These are phyloP conservation scores for Globicephala melas DNA, from an alignment of 2,113 vertebrate genomes.

Conservation along the genomic window DNA sequence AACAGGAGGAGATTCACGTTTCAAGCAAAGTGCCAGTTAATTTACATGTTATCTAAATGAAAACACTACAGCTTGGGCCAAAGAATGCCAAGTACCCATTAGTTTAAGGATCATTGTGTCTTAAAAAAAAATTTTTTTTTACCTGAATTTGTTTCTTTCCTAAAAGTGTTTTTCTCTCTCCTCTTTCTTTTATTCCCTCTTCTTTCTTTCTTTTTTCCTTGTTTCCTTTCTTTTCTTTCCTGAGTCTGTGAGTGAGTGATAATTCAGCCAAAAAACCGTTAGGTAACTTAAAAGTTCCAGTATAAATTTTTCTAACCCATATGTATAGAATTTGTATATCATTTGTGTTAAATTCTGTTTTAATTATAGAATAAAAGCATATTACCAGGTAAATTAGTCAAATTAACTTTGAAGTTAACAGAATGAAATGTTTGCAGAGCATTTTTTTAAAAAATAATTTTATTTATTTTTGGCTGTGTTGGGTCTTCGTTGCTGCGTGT, in stretches of 20 bases:
- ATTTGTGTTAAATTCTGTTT: conserved; percentile 31
- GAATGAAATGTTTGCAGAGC: not conserved
- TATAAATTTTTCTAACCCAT: not conserved
- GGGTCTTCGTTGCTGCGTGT: too few species aligned
- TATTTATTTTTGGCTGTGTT: too few species aligned
- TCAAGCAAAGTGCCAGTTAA: not conserved
- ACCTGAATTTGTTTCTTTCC: not conserved
- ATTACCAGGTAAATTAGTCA: not conserved
- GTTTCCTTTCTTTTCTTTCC: not conserved
- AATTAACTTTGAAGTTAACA: conserved; percentile 7
- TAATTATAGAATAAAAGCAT: conserved; percentile 12
- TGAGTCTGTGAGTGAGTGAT: not conserved
- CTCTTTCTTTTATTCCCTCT: not conserved
- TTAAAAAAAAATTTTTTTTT: not conserved
- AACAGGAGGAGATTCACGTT: not conserved
- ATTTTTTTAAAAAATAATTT: not conserved
- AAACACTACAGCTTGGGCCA: not conserved
- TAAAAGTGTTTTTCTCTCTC: not conserved
- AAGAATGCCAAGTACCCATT: not conserved
- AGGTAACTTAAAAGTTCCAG: not conserved
- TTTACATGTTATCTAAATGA: not conserved
- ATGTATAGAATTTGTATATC: not conserved
- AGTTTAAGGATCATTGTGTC: not conserved
- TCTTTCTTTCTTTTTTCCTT: not conserved
- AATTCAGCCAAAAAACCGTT: not conserved